Base-by-base conservation (phyloP, 2,113 vertebrate species). In the Chitala chitala region DNA sequence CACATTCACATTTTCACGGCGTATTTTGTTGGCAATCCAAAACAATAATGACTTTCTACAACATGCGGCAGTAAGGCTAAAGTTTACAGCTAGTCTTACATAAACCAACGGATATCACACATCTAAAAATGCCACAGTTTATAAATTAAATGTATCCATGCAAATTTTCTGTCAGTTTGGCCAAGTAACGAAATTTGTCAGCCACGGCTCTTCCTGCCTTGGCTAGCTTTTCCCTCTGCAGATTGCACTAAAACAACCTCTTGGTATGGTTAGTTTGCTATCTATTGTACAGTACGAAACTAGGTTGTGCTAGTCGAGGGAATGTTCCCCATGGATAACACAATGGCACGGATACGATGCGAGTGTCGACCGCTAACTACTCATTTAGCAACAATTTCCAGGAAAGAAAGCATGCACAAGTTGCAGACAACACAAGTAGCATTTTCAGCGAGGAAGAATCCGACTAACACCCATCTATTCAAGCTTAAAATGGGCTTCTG, bases 291-390 rank as follows among this genome's bases (percentile, higher is more conserved):
- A 26, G 64, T 46, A 48, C 22, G 64, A 46, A 44, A 46, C 59
- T 46, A 68, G 64, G 64, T 46, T 46, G 64, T 68, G 64, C 64
- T 20, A 63, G 33, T 44, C 38, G 64, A 66, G 36, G 64, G 64
- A 66, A 36, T 33, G 58, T 42, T 50, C 58, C 29, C 51, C 56
- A 29, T 50, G 58, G 6, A 40, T 50, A 42, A 22, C 7, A 42
- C 56, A 63, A 22, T 20, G 12, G 42, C 29, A 64, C 56, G 13
- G 56, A 64, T 63, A 58, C 58, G 56, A 64, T 51, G 58, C 44
- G 44, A 29, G 42, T 33, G 44, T 42, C 26, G 56, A 71, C 69
- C 31, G 48, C 48, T 5, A 54, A 5, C 51, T 71, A 3, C 29
- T 56, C 8, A 51, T 33, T 33, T 22, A 13, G 72, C 42, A 26